A percentile compares a stretch with the other conserved stretches of the same genome.
Evolutionary conservation across 37 sponge, comb jelly and placozoan genomes (phyloP).

Genomic region (Beroe forskalii): DNA sequence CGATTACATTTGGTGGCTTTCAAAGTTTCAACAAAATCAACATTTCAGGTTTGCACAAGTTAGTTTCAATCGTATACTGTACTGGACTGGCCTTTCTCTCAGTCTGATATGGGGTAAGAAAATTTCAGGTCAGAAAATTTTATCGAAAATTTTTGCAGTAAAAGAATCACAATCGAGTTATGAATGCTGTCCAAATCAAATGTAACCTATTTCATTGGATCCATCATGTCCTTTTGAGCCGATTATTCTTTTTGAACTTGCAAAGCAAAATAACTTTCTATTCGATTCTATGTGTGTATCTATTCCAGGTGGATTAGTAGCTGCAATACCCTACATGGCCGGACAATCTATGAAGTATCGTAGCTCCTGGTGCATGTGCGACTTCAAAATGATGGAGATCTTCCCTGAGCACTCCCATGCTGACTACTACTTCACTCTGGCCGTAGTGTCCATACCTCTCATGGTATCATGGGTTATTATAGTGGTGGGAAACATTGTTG

Average conservation of each 20-base stretch:
- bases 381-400: slow-evolving; percentile 41
- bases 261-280: no score
- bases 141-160: no score
- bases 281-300: no score
- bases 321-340: background rate
- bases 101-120: slow-evolving; percentile 30
- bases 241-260: no score
- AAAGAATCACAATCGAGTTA: no score
- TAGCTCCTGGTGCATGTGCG: background rate
- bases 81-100: slow-evolving; percentile 3
- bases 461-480: slow-evolving; percentile 14
- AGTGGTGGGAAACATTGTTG: background rate
- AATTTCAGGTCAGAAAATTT: no score
- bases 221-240: no score
- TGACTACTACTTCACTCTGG: slow-evolving; percentile 1
- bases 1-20: no score
- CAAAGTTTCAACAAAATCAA: no score
- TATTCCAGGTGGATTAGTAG: background rate
- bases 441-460: background rate
- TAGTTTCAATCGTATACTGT: background rate
- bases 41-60: slow-evolving; percentile 1
- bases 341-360: background rate
- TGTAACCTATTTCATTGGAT: no score
- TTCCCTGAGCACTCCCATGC: background rate
- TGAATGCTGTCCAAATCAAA: no score